A percentile compares a stretch with the other conserved stretches of the same genome.
Conservation (phyloP, 2,113 vertebrate species). For the Bettongia penicillata region DNA sequence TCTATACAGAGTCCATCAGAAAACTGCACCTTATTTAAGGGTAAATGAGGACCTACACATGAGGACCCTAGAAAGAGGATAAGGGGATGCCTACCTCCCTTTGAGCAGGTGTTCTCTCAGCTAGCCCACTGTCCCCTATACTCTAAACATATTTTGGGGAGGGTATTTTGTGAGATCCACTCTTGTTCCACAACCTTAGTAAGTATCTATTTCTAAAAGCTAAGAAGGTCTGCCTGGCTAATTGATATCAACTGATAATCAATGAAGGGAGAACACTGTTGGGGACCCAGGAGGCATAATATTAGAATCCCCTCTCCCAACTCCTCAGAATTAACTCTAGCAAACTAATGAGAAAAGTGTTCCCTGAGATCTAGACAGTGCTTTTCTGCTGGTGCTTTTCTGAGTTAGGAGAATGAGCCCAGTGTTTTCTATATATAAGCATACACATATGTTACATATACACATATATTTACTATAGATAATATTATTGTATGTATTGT, state of each 20-base stretch:
- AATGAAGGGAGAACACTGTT: neutral
- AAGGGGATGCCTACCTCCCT: neutral
- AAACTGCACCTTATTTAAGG: neutral
- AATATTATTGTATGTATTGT: neutral
- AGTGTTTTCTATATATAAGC: neutral
- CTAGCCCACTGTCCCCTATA: neutral
- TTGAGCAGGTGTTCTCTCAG: neutral
- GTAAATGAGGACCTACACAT: neutral
- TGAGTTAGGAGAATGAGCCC: neutral
- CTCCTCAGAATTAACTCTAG: neutral
- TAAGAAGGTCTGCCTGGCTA: neutral
- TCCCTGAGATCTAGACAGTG: neutral
- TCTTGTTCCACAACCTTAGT: neutral
- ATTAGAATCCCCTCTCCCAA: neutral
- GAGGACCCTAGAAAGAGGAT: neutral
- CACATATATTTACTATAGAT: neutral
- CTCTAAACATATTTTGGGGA: neutral
- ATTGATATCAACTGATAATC: neutral
- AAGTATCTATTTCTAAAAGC: neutral
- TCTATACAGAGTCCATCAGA: neutral
- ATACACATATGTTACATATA: neutral
- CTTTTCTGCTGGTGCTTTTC: neutral
- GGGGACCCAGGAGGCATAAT: neutral
- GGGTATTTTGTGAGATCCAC: neutral
- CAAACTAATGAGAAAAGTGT: neutral